These are phyloP conservation scores for Spodoptera exigua DNA, from an alignment of 2,888 invertebrate species.

Conservation along the genomic window DNA sequence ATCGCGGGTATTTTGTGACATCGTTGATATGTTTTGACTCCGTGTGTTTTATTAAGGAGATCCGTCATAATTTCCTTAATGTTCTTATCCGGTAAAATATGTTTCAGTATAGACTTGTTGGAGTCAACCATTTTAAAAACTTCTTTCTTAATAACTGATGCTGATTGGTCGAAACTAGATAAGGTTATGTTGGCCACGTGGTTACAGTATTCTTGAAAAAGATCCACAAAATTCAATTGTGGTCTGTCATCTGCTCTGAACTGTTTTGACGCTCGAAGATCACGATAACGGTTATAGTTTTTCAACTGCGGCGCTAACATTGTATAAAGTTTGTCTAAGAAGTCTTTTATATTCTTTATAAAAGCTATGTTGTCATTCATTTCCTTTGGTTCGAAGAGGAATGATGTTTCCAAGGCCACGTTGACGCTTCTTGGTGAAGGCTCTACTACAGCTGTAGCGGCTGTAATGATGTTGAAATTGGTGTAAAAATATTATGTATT, in stretches of 20 bases:
- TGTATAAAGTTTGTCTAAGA: conserved; percentile 35
- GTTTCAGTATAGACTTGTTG: accelerated
- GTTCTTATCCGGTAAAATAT: neutral
- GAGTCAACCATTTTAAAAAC: neutral
- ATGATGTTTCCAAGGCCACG: conserved; percentile 48
- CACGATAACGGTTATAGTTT: no score
- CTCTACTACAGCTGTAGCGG: conserved; percentile 5
- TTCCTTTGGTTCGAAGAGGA: conserved; percentile 47
- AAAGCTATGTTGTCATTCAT: conserved; percentile 9
- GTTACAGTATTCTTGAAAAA: neutral
- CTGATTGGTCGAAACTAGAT: neutral
- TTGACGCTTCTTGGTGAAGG: conserved; percentile 36
- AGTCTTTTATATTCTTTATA: conserved; percentile 22
- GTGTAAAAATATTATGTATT: no score
- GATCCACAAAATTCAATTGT: neutral
- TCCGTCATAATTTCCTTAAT: neutral
- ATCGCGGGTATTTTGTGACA: neutral
- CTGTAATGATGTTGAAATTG: conserved; percentile 6
- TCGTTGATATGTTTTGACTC: neutral
- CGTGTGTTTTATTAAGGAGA: no score
- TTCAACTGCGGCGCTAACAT: conserved; percentile 8
- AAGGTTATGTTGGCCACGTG: conserved; percentile 1
- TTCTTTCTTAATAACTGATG: conserved; percentile 2
- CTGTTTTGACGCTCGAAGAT: neutral
- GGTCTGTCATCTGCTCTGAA: conserved; percentile 1